phyloP scores from a whole-genome alignment of 1,140 invertebrate species.

The Leptinotarsa texana region DNA sequence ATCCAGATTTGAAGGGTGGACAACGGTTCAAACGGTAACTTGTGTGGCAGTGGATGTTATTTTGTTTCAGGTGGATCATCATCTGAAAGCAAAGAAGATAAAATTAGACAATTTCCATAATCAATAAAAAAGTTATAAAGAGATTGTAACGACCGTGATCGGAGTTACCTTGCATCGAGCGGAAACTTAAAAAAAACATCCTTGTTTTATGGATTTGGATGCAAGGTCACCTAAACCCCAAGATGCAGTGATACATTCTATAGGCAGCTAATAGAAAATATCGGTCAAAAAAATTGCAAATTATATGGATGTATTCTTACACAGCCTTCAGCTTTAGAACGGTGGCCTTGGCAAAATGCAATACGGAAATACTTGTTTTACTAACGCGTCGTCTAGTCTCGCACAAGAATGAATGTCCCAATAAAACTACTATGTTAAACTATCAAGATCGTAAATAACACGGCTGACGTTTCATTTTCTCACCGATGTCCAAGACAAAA shows the following conservation, averaged over 20 bases:
- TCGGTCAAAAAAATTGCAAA: conserved; percentile 23
- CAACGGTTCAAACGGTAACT: conserved; percentile 46
- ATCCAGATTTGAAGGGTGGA: conserved; percentile 43
- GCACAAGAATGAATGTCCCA: not conserved
- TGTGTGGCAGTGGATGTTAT: conserved; percentile 49
- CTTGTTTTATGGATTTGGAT: conserved; percentile 16
- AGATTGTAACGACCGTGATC: conserved; percentile 21
- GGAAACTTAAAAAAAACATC: conserved; percentile 1
- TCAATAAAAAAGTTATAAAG: conserved; percentile 6
- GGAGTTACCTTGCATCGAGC: conserved; percentile 18
- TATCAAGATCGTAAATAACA: not conserved
- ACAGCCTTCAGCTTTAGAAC: conserved; percentile 23
- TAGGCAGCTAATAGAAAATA: conserved; percentile 9
- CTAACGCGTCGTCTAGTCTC: not conserved
- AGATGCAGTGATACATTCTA: conserved; percentile 11
- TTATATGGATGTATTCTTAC: conserved; percentile 18
- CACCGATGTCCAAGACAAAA: not conserved
- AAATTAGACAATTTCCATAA: not conserved
- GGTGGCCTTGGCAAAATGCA: conserved; percentile 25
- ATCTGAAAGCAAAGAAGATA: conserved; percentile 25
- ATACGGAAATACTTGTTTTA: conserved; percentile 16
- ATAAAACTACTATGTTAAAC: not conserved
- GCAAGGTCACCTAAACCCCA: not conserved
- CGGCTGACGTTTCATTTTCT: not conserved
- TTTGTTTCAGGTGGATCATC: conserved; percentile 10